These are phyloP conservation scores for Dione juno DNA, from an alignment of 2,888 invertebrate species.

Conservation along the genomic window DNA sequence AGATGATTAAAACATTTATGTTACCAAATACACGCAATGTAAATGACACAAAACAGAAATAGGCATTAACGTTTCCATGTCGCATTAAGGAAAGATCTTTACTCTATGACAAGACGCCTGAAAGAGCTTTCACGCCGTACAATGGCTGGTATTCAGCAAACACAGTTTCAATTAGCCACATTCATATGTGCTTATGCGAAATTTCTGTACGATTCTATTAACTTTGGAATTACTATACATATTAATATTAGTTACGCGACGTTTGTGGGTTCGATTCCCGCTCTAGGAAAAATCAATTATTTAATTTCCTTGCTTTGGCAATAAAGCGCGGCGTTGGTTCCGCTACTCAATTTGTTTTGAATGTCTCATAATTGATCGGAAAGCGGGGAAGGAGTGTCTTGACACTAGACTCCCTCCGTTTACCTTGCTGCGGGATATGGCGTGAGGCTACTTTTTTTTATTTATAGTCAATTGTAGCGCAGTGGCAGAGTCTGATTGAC, in stretches of 20 bases:
- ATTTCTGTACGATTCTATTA: conserved; percentile 29
- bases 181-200: conserved; percentile 52
- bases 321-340: background rate
- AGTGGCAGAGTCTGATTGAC: too few species aligned
- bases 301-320: background rate
- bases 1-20: too few species aligned
- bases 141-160: conserved; percentile 75
- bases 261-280: background rate
- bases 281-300: background rate
- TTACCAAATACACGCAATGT: too few species aligned
- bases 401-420: too few species aligned
- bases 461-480: too few species aligned
- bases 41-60: too few species aligned
- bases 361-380: too few species aligned
- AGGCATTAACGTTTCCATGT: conserved; percentile 1
- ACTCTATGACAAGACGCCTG: conserved; percentile 51
- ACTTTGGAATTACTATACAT: conserved; percentile 16
- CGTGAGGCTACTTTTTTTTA: too few species aligned
- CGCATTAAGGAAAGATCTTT: background rate
- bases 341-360: too few species aligned
- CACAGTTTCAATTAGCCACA: conserved; percentile 77
- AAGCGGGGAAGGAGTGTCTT: too few species aligned
- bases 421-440: too few species aligned
- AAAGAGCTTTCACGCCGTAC: conserved; percentile 70
- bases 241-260: background rate